Conservation (phyloP, 2,888 invertebrate genomes). For the Sipha maydis region DNA sequence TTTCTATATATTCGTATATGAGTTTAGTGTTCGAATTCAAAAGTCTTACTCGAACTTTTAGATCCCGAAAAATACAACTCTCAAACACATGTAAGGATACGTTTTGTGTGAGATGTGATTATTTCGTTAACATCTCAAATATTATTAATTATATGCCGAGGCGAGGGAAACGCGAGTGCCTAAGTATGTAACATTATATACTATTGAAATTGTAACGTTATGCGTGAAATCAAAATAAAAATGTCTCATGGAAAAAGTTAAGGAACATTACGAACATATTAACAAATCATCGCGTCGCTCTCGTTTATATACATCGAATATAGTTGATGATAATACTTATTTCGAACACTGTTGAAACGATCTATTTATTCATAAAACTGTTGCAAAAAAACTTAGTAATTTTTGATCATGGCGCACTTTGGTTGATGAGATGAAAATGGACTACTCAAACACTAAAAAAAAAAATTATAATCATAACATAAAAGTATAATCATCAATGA, state of each 20-base stretch:
- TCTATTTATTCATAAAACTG: too few relatives aligned
- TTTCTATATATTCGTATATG: background rate
- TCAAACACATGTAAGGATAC: too few relatives aligned
- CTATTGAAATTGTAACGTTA: background rate
- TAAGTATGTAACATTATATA: background rate
- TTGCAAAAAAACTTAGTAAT: too few relatives aligned
- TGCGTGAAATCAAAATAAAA: background rate
- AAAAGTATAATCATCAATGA: too few relatives aligned
- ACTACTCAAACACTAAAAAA: too few relatives aligned
- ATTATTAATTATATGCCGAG: background rate
- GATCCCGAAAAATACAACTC: background rate
- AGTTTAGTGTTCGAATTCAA: background rate
- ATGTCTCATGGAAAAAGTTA: background rate
- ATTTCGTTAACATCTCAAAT: background rate
- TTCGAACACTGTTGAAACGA: too few relatives aligned
- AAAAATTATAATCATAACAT: too few relatives aligned
- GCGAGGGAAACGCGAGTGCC: too few relatives aligned
- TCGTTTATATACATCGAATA: too few relatives aligned
- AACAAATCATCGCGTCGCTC: background rate
- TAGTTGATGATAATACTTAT: too few relatives aligned
- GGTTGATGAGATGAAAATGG: too few relatives aligned
- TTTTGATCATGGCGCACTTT: too few relatives aligned
- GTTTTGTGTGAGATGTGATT: background rate
- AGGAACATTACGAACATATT: background rate
- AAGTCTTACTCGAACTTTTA: background rate